Conservation (phyloP, 2,888 invertebrate genomes). For the Deilephila porcellus region DNA sequence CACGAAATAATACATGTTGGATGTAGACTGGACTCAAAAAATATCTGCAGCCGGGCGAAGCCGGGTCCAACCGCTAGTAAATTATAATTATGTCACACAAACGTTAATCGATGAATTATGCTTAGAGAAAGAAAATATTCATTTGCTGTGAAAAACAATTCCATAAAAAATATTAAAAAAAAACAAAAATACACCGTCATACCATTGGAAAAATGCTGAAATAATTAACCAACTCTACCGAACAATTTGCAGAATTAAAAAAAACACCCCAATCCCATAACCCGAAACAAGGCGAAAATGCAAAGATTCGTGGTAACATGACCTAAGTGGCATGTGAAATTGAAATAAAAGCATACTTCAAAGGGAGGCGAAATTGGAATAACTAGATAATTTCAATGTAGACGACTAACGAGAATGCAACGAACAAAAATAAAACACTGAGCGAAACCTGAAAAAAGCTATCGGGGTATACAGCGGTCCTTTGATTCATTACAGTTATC, state of each 20-base stretch:
- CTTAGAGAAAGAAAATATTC: too few relatives aligned
- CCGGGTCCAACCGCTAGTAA: too few relatives aligned
- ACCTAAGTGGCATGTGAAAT: conserved; percentile 11
- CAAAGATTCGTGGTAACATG: conserved; percentile 1
- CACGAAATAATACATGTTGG: too few relatives aligned
- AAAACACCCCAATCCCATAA: background rate
- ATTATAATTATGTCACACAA: too few relatives aligned
- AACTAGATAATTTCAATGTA: conserved; percentile 75
- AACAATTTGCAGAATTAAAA: background rate
- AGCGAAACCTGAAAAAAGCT: conserved; percentile 57
- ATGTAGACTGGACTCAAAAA: too few relatives aligned
- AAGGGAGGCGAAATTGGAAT: conserved; percentile 51
- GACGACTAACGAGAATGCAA: conserved; percentile 70
- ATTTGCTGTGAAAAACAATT: too few relatives aligned
- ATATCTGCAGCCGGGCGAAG: too few relatives aligned
- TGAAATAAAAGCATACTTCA: conserved; percentile 21
- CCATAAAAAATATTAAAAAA: too few relatives aligned
- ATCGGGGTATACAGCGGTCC: conserved; percentile 72
- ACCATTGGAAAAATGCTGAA: too few relatives aligned
- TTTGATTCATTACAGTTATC: conserved; percentile 83
- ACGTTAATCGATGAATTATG: too few relatives aligned
- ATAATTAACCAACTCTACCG: background rate
- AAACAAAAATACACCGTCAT: too few relatives aligned
- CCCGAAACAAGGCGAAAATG: background rate
- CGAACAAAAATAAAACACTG: conserved; percentile 63